Percentiles rank a stretch among this genome's conserved stretches.
These are phyloP conservation scores for Hirtodrosophila alboralis DNA, from an alignment of 2,888 invertebrate genomes.

Conservation along the genomic window DNA sequence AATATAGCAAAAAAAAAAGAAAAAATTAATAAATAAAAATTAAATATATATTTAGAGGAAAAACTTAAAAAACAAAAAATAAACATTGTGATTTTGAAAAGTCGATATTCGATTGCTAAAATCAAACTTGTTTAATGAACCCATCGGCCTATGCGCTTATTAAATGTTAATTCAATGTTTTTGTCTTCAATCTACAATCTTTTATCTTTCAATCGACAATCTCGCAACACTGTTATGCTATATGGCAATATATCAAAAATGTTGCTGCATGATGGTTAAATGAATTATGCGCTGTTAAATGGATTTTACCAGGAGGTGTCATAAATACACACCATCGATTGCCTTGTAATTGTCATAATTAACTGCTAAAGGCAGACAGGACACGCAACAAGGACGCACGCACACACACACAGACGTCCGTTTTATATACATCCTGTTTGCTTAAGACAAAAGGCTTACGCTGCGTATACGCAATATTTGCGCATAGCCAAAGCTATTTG, in stretches of 20 bases:
- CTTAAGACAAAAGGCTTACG: constrained; percentile 44
- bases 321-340: constrained; percentile 56
- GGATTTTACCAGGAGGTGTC: constrained; percentile 40
- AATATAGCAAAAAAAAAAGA: no score
- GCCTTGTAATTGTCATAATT: constrained; percentile 60
- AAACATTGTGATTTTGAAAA: no score
- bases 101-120: no score
- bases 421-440: constrained; percentile 21
- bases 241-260: not conserved
- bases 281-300: constrained; percentile 57
- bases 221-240: not conserved
- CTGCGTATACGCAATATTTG: constrained; percentile 39
- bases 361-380: constrained; percentile 26
- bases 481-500: constrained; percentile 12
- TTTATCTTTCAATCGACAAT: constrained; percentile 32
- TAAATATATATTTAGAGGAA: no score
- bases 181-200: not conserved
- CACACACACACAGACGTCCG: no score
- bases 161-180: no score
- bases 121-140: no score
- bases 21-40: no score
- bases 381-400: constrained; percentile 2
- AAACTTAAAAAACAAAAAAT: no score
- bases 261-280: constrained; percentile 31
- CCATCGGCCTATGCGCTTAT: no score